Evolutionary conservation across 2,797 vertebrate genomes (phyloP).

Genomic region (Sciaenops ocellatus): DNA sequence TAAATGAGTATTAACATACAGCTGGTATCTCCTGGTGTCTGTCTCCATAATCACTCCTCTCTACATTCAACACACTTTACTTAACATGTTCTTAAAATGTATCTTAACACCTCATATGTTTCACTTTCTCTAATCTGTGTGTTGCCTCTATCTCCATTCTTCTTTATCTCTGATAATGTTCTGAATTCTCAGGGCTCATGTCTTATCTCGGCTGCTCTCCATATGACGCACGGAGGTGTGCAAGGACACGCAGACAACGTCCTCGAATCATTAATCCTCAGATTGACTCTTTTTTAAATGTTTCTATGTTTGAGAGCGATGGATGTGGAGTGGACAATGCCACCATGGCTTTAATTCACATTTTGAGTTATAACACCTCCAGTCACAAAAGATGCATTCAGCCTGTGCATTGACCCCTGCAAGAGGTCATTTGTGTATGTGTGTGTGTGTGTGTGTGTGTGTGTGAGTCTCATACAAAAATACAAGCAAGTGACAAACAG

Average conservation of each 20-base stretch:
- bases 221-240: slow-evolving; percentile 64
- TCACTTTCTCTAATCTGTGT: slow-evolving; percentile 36
- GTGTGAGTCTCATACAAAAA: slow-evolving; percentile 28
- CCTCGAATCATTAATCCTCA: slow-evolving; percentile 23
- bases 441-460: slow-evolving; percentile 13
- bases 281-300: slow-evolving; percentile 30
- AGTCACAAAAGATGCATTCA: slow-evolving; percentile 42
- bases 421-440: slow-evolving; percentile 21
- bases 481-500: slow-evolving; percentile 46
- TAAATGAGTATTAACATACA: neutral
- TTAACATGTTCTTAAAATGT: neutral
- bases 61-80: neutral
- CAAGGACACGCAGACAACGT: slow-evolving; percentile 63
- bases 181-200: slow-evolving; percentile 56
- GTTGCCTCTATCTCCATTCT: slow-evolving; percentile 45
- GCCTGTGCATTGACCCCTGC: slow-evolving; percentile 32
- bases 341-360: slow-evolving; percentile 35
- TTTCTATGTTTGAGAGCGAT: slow-evolving; percentile 38
- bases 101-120: slow-evolving; percentile 42
- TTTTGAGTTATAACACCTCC: slow-evolving; percentile 38
- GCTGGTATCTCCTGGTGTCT: neutral
- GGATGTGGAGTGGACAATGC: slow-evolving; percentile 26
- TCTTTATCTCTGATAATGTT: slow-evolving; percentile 61
- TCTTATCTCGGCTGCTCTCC: slow-evolving; percentile 66
- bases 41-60: neutral